phyloP scores from a whole-genome alignment of 2,797 vertebrate species.

The Enteromius radiatus region DNA sequence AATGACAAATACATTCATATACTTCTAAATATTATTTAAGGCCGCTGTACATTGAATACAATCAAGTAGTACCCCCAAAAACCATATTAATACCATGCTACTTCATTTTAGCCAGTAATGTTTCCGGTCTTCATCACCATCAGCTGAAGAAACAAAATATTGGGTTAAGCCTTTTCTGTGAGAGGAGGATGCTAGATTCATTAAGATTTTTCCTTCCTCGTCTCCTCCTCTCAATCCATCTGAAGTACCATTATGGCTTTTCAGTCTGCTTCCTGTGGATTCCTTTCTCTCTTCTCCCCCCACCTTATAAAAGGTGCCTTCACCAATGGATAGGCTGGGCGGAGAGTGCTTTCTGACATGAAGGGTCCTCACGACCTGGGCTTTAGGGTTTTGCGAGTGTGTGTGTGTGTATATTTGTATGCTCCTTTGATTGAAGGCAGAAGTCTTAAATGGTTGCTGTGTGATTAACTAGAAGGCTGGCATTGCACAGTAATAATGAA shows the following conservation, averaged over 20 bases:
- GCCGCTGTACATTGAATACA: background rate
- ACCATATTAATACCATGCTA: background rate
- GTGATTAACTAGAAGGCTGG: slow-evolving; percentile 80
- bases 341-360: slow-evolving; percentile 63
- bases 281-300: slow-evolving; percentile 74
- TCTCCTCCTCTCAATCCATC: slow-evolving; percentile 75
- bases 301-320: slow-evolving; percentile 76
- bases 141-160: slow-evolving; percentile 55
- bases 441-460: slow-evolving; percentile 79
- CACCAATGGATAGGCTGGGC: slow-evolving; percentile 57
- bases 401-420: slow-evolving; percentile 61
- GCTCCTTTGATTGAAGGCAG: slow-evolving; percentile 72
- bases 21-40: background rate
- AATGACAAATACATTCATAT: background rate
- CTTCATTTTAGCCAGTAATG: background rate
- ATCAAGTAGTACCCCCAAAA: background rate
- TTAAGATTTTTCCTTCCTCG: slow-evolving; percentile 74
- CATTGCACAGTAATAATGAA: slow-evolving; percentile 77
- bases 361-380: slow-evolving; percentile 68
- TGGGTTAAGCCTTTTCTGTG: slow-evolving; percentile 70
- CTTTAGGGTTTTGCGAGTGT: slow-evolving; percentile 40
- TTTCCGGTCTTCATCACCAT: background rate
- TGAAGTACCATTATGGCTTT: slow-evolving; percentile 83
- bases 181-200: slow-evolving; percentile 80
- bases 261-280: slow-evolving; percentile 83